Evolutionary conservation across 2,113 vertebrate genomes (phyloP).

Genomic region (Ictalurus punctatus): DNA sequence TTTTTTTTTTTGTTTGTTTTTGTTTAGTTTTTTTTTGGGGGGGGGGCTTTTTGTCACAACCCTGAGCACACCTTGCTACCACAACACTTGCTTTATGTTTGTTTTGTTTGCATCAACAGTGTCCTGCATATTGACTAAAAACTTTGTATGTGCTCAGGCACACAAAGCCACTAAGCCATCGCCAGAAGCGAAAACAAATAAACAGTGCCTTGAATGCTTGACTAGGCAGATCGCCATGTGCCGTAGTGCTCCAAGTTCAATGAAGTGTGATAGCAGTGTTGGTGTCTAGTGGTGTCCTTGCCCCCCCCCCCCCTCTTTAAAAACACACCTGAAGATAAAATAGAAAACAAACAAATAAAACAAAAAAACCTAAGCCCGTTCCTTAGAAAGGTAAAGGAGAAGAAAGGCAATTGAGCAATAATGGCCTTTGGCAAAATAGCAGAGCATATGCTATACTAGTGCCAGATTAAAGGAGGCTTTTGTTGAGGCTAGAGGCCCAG

Average conservation of each 20-base stretch:
- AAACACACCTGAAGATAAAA: not conserved
- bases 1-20: too few relatives aligned
- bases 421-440: constrained; percentile 58
- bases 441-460: constrained; percentile 55
- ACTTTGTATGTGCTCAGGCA: not conserved
- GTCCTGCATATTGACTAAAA: not conserved
- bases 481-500: constrained; percentile 55
- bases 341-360: not conserved
- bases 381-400: constrained; percentile 32
- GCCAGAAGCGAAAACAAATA: not conserved
- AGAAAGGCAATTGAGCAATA: constrained; percentile 57
- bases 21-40: too few relatives aligned
- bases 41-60: not conserved
- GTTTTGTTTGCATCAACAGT: not conserved
- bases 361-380: constrained; percentile 10
- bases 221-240: not conserved
- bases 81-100: not conserved
- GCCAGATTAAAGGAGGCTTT: constrained; percentile 55
- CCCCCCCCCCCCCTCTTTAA: too few relatives aligned
- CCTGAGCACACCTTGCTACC: not conserved
- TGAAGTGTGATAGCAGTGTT: not conserved
- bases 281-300: not conserved
- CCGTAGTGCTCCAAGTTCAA: constrained; percentile 26
- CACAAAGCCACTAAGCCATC: not conserved
- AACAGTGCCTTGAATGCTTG: not conserved